Evolutionary conservation across 2,888 invertebrate species (phyloP), one percentile per base, ranked within the genome.

Genomic region (Sarcophaga subvicina): DNA sequence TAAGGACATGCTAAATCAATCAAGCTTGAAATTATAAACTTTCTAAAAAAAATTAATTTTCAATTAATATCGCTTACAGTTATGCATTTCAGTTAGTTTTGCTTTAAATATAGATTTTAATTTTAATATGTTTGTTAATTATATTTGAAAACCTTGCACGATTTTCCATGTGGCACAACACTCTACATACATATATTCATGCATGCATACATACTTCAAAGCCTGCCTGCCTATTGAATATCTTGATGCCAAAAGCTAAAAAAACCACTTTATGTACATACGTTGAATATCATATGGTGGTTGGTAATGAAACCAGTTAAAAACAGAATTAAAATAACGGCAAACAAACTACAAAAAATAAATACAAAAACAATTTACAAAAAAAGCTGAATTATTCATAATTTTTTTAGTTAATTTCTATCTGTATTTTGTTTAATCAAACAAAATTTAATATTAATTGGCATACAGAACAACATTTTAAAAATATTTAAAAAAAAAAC

Each of bases 71-170:
- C 4, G 54, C 12, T 54, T 54, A 54, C 37, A 37, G 37, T 37
- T 37, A 37, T 37, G 10, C 8, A 37, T 37, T 37, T 37, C 37
- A 37, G 37, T 37, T 37, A 37, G 37, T 37, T 37, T 37, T 10
- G 37, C 37, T 37, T 37, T 37, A 37, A 37, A 22, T 22, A 59
- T 17, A 37, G 37, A 37, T 37, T 20, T 20, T 54, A 20, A 10
- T 62, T 80, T 79, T 60, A 75, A 59, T 25, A 37, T 80, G 71
- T 71, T 72, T 47, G 47, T 54, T 81, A 77, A 80, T 72, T 81
- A 64, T 77, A 73, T 79, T 59, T 59, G 69, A 72, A 79, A 70
- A 62, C 73, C 73, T 79, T 79, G 79, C 83, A 83, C 79, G 83
- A 83, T 69, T 73, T 79, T 73, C 8, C 25, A 60, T 59, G 4